These are phyloP conservation scores for Hylaeus anthracinus DNA, from an alignment of 1,140 invertebrate genomes.

Conservation along the genomic window DNA sequence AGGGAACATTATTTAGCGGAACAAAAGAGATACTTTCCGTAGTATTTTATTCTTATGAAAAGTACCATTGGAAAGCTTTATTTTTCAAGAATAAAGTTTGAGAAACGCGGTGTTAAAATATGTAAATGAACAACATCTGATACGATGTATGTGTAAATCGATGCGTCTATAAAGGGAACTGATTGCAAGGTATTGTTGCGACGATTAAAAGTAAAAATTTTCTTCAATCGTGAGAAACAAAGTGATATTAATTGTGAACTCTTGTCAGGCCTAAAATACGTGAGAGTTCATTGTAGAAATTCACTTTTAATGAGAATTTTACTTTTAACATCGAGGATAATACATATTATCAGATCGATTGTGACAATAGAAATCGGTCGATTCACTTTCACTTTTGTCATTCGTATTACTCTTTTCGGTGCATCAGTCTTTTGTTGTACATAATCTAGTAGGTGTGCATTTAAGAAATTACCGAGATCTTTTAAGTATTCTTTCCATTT, in stretches of 20 bases:
- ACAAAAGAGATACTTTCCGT: no score
- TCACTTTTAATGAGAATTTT: conserved; percentile 7
- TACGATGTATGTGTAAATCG: no score
- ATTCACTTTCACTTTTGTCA: conserved; percentile 10
- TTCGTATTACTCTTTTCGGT: conserved; percentile 5
- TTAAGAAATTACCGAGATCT: conserved; percentile 20
- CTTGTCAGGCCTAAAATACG: not conserved
- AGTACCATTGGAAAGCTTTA: no score
- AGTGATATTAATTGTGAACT: not conserved
- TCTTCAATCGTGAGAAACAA: not conserved
- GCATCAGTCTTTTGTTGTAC: conserved; percentile 24
- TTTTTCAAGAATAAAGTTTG: no score
- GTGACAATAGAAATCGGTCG: not conserved
- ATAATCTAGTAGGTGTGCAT: conserved; percentile 42
- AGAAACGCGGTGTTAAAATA: not conserved
- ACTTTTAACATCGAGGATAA: not conserved
- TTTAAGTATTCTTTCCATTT: conserved; percentile 43
- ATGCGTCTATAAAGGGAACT: not conserved
- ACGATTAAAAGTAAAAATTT: conserved; percentile 1
- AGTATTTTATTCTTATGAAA: no score
- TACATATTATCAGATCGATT: not conserved
- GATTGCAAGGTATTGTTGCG: not conserved
- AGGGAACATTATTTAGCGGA: no score
- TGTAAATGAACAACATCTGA: not conserved
- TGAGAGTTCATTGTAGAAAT: not conserved